phyloP scores from a whole-genome alignment of 2,888 invertebrate genomes.

The Erpobdella octoculata region DNA sequence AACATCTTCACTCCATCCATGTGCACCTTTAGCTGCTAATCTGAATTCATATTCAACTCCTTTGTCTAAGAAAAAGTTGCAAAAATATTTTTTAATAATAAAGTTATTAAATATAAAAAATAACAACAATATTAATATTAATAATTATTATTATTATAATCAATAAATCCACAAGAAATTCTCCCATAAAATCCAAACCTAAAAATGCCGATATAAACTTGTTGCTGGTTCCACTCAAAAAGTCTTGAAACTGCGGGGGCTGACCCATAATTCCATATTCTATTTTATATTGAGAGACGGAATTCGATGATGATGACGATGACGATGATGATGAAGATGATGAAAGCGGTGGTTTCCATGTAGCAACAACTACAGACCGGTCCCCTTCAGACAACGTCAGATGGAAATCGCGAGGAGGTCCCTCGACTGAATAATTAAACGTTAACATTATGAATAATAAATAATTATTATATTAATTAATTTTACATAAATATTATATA shows the following conservation, averaged over 20 bases:
- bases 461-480: too few species aligned
- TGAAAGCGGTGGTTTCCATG: too few species aligned
- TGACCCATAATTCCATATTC: constrained; percentile 8
- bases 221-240: constrained; percentile 1
- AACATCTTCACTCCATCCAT: constrained; percentile 5
- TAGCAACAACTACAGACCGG: too few species aligned
- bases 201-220: constrained; percentile 2
- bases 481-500: too few species aligned
- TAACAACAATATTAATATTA: neutral
- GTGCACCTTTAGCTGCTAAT: constrained; percentile 2
- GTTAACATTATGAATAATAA: too few species aligned
- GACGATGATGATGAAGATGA: neutral
- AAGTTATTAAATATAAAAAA: too few species aligned
- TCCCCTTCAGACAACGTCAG: too few species aligned
- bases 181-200: neutral
- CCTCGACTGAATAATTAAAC: too few species aligned
- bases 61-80: constrained; percentile 1
- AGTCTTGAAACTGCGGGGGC: neutral
- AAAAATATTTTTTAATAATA: too few species aligned
- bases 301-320: neutral
- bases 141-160: neutral
- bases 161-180: neutral
- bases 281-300: constrained; percentile 15
- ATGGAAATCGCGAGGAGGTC: too few species aligned
- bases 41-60: constrained; percentile 26